Base-by-base conservation (phyloP, 2,797 vertebrate genomes). In the Tragopan temminckii region DNA sequence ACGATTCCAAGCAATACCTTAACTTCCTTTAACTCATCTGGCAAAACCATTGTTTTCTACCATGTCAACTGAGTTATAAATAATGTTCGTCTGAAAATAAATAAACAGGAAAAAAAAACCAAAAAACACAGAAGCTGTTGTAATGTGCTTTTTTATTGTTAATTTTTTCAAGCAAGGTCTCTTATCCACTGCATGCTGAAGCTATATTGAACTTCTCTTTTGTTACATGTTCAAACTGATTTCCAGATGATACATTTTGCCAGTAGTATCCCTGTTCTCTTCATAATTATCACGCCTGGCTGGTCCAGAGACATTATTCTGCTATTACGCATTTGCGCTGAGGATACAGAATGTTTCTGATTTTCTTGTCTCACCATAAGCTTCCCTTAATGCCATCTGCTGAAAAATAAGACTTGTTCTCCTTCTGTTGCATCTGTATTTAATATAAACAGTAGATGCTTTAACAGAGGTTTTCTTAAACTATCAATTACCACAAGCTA, bases 371-470 rank as follows among this genome's bases (percentile, higher is more conserved):
- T 95, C 52, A 55, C 46, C 38, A 40, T 80, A 62, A 85, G 90
- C 40, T 88, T 90, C 24, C 23, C 40, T 81, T 88, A 25, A 29
- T 91, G 33, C 59, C 85, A 45, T 75, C 66, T 84, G 58, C 61
- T 96, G 42, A 93, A 80, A 42, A 79, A 91, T 76, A 85, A 67
- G 29, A 14, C 19, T 85, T 85, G 58, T 77, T 77, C 45, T 95
- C 55, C 31, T 83, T 69, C 72, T 84, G 58, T 35, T 79, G 21
- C 75, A n/a, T 71, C 55, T 87, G 48, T 79, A 52, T 90, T 71
- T 67, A 78, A 76, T 38, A 29, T 66, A 46, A 85, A 53, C 52
- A 80, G 50, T 61, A 61, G 43, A 50, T 62, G 23, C n/a, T 76
- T 63, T 79, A 42, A 24, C 66, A 25, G 42, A 88, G 11, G 27